Conservation (phyloP, 2,113 vertebrate genomes). For the Leptocoma aspasia region DNA sequence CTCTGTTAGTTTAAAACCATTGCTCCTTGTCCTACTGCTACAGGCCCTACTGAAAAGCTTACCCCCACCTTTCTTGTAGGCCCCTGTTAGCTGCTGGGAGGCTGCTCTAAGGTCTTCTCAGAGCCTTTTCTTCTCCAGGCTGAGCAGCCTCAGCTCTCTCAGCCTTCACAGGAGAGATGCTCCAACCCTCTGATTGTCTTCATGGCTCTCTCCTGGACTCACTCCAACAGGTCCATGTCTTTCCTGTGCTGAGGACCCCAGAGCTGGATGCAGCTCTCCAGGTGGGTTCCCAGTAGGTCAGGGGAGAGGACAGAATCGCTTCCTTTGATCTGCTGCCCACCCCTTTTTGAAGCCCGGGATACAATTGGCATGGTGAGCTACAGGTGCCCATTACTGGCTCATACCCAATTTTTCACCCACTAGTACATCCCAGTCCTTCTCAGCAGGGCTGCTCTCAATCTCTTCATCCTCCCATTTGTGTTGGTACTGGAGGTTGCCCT, state of each 20-base stretch:
- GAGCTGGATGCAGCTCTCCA: neutral
- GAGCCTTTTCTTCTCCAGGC: neutral
- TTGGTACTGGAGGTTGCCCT: neutral
- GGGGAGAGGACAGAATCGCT: neutral
- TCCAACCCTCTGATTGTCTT: neutral
- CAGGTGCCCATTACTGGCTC: fast-evolving
- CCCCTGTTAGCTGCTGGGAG: neutral
- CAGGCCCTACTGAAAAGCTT: neutral
- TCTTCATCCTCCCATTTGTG: neutral
- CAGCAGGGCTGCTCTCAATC: neutral
- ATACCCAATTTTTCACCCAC: neutral
- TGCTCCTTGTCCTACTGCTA: neutral
- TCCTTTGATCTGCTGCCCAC: neutral
- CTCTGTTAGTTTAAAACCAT: neutral
- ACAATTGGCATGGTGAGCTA: neutral
- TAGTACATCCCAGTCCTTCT: neutral
- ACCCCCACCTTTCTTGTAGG: neutral
- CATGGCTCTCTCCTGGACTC: neutral
- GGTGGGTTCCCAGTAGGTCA: neutral
- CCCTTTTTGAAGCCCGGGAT: neutral
- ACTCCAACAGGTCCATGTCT: neutral
- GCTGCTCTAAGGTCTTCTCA: neutral
- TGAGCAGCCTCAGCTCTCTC: neutral
- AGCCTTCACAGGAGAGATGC: neutral
- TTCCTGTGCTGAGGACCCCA: neutral